A percentile compares a stretch with the other conserved stretches of the same genome.
phyloP scores from a whole-genome alignment of 2,888 invertebrate genomes.

The Tillus elongatus region DNA sequence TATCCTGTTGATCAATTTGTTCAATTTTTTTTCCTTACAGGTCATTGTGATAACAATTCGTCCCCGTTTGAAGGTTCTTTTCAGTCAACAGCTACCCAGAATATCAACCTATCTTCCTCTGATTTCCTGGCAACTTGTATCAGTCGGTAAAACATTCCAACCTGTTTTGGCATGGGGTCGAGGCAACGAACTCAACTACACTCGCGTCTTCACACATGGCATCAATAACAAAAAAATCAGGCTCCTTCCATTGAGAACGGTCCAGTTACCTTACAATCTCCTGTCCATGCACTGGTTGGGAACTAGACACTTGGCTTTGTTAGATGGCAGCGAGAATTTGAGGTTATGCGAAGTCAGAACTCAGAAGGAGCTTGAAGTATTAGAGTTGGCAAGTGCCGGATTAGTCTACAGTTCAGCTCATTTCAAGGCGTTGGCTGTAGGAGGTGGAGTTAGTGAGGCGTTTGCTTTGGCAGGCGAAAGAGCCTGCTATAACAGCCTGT shows the following conservation, averaged over 20 bases:
- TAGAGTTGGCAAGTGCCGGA: conserved; percentile 72
- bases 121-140: conserved; percentile 85
- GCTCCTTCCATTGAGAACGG: conserved; percentile 57
- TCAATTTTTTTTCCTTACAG: too few relatives aligned
- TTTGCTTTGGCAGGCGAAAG: conserved; percentile 61
- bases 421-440: conserved; percentile 87
- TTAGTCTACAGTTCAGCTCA: conserved; percentile 82
- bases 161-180: conserved; percentile 86
- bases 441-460: conserved; percentile 81
- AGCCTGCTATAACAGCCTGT: conserved; percentile 66
- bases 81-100: conserved; percentile 66
- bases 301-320: conserved; percentile 68
- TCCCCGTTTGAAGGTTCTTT: conserved; percentile 67
- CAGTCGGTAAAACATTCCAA: conserved; percentile 64
- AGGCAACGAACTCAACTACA: conserved; percentile 75
- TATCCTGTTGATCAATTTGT: too few relatives aligned
- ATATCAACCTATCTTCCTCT: conserved; percentile 72
- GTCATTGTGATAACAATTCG: conserved; percentile 70
- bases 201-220: conserved; percentile 56
- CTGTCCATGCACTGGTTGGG: conserved; percentile 76
- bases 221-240: conserved; percentile 45
- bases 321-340: conserved; percentile 79
- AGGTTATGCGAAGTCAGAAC: conserved; percentile 83
- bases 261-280: conserved; percentile 61
- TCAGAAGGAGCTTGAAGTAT: conserved; percentile 74